phyloP scores from a whole-genome alignment of 2,797 vertebrate genomes.

The Xerus rutilus region DNA sequence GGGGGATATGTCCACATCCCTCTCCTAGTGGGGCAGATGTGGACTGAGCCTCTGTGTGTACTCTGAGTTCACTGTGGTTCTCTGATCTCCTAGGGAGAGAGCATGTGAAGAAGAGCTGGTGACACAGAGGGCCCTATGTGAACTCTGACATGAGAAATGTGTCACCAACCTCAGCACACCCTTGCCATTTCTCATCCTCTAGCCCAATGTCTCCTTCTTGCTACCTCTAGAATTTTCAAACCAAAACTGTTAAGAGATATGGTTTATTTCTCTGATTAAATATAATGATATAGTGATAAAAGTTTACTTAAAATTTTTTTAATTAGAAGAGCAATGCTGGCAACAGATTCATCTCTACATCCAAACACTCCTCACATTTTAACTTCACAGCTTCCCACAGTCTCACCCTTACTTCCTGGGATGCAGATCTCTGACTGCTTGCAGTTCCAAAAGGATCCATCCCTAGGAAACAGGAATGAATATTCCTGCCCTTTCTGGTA shows the following conservation, averaged over 20 bases:
- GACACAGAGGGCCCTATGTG: no score
- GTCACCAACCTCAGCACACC: background rate
- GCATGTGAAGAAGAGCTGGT: background rate
- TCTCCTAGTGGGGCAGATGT: background rate
- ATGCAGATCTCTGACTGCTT: background rate
- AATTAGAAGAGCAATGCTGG: background rate
- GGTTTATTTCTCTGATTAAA: constrained; percentile 21
- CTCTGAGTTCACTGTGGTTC: background rate
- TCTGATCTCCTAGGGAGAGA: background rate
- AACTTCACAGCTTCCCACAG: background rate
- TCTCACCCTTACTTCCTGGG: background rate
- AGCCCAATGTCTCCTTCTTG: background rate
- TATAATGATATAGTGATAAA: background rate
- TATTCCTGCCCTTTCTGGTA: background rate
- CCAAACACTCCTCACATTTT: background rate
- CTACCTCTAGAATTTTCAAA: background rate
- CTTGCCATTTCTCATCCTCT: background rate
- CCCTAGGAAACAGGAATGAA: background rate
- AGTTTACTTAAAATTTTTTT: background rate
- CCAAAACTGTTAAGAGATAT: background rate
- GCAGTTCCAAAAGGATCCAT: background rate
- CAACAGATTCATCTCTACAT: background rate
- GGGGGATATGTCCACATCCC: background rate
- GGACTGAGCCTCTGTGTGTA: background rate
- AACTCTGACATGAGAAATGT: background rate